A percentile compares a stretch with the other conserved stretches of the same genome.
Conservation (phyloP, 2,797 vertebrate genomes). For the Poecilia wingei region DNA sequence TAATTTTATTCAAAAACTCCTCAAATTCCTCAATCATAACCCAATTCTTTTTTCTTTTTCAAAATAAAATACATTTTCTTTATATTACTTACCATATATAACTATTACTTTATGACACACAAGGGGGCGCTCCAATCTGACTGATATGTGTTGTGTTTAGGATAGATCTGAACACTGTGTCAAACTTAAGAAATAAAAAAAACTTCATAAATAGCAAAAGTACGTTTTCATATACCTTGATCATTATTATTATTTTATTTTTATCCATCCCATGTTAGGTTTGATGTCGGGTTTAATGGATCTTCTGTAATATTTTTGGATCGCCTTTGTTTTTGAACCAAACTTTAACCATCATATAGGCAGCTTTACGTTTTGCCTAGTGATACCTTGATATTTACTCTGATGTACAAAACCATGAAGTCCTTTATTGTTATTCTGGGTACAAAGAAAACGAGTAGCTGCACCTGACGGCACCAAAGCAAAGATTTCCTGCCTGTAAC, state of each 20-base stretch:
- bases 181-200: not conserved
- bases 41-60: not conserved
- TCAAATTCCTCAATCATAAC: too few species aligned
- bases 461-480: not conserved
- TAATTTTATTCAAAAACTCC: too few species aligned
- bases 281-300: not conserved
- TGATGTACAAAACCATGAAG: not conserved
- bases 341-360: not conserved
- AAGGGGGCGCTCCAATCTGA: too few species aligned
- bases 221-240: not conserved
- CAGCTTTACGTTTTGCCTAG: not conserved
- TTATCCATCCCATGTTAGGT: not conserved
- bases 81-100: not conserved
- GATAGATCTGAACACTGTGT: not conserved
- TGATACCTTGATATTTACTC: not conserved
- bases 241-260: not conserved
- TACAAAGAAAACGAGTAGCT: not conserved
- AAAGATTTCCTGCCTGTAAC: not conserved
- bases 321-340: not conserved
- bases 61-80: not conserved
- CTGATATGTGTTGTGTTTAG: too few species aligned
- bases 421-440: not conserved
- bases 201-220: not conserved
- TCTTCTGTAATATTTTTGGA: not conserved
- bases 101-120: not conserved